Percentiles rank a stretch among this genome's conserved stretches.
These are phyloP conservation scores for Anolis sagrei DNA, from an alignment of 2,113 vertebrate species.

Conservation along the genomic window DNA sequence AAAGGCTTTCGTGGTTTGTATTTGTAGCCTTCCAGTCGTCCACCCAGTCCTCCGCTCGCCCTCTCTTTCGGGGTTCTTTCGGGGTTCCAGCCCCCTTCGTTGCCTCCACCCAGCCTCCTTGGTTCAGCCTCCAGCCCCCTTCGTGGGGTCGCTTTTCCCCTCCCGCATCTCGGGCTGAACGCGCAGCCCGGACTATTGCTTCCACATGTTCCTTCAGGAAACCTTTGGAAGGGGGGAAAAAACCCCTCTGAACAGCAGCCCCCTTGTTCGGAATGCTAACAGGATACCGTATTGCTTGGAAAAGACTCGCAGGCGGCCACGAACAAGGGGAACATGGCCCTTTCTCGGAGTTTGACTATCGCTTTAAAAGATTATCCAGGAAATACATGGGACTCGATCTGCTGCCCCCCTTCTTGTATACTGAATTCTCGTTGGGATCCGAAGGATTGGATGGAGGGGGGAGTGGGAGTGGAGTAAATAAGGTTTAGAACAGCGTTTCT, in stretches of 20 bases:
- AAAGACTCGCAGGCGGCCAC: constrained; percentile 61
- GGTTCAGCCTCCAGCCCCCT: constrained; percentile 31
- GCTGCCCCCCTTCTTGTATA: too few species aligned
- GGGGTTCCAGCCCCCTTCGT: background rate
- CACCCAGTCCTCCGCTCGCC: background rate
- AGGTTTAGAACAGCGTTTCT: too few species aligned
- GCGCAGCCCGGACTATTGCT: constrained; percentile 84
- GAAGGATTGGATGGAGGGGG: too few species aligned
- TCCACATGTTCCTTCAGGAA: constrained; percentile 93
- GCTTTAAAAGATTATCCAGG: rapidly evolving
- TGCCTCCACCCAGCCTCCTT: background rate
- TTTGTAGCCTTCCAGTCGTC: background rate
- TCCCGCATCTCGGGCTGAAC: constrained; percentile 71
- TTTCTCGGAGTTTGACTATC: too few species aligned
- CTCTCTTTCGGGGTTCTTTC: background rate
- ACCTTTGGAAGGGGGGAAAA: constrained; percentile 68
- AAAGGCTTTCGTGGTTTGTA: too few species aligned
- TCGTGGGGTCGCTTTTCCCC: constrained; percentile 2
- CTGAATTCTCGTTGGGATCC: too few species aligned
- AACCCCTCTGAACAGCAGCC: constrained; percentile 80
- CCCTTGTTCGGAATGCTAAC: constrained; percentile 86
- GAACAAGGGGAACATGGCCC: too few species aligned
- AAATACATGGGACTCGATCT: too few species aligned
- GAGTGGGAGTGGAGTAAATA: too few species aligned
- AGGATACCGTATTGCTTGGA: constrained; percentile 81